A percentile compares a stretch with the other conserved stretches of the same genome.
Evolutionary conservation across 2,113 vertebrate genomes (phyloP).

Genomic region (Cyphomyrus plagiostoma): DNA sequence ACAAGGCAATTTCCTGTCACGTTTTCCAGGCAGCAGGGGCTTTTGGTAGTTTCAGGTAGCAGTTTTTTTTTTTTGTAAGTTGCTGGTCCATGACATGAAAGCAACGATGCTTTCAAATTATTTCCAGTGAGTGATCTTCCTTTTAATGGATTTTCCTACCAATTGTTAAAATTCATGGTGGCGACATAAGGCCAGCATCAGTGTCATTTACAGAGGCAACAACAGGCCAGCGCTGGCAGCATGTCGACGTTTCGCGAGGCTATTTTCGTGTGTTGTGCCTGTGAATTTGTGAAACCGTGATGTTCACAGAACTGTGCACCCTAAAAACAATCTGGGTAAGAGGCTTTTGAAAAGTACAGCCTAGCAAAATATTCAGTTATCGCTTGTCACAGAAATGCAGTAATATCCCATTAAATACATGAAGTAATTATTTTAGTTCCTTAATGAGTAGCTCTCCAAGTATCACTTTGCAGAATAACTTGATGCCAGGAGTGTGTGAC

Average conservation of each 20-base stretch:
- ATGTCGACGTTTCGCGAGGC: neutral
- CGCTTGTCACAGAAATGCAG: neutral
- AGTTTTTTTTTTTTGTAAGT: neutral
- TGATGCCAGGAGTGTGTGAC: neutral
- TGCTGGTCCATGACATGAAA: neutral
- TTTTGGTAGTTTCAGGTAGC: neutral
- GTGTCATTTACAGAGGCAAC: neutral
- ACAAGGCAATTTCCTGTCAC: neutral
- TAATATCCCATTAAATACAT: neutral
- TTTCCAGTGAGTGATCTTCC: neutral
- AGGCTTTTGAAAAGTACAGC: neutral
- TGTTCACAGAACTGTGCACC: neutral
- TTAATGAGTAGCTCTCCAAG: neutral
- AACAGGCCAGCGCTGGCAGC: neutral
- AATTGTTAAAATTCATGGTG: neutral
- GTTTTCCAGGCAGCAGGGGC: neutral
- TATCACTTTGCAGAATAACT: neutral
- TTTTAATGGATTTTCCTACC: neutral
- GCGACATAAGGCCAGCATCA: no score
- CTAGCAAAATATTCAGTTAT: neutral
- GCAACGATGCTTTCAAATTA: neutral
- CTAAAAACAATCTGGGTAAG: neutral
- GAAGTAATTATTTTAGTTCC: neutral
- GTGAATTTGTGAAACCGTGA: neutral
- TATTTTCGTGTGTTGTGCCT: neutral